Base-by-base conservation (phyloP, 1,140 invertebrate species). In the Hypsibius dujardini region DNA sequence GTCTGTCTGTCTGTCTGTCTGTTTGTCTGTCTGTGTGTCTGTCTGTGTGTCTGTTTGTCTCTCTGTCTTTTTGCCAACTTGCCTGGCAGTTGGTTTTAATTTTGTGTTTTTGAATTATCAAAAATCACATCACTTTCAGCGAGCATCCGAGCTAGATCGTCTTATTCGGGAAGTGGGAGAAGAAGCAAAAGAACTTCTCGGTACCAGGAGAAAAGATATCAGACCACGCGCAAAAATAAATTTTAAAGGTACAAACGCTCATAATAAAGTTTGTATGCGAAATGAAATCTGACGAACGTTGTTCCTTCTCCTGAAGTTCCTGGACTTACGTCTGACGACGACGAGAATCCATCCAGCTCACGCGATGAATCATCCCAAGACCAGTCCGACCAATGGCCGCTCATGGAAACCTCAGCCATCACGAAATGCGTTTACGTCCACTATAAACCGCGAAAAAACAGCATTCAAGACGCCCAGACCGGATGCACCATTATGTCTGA, bases 351-450 rank as follows among this genome's bases (percentile, higher is more conserved):
- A 45, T 12, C 62, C 7, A 7, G 3, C 62, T 15, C 7, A 7
- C 3, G 12, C 3, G 12, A 67, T 15, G 12, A 12, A 12, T 12
- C 12, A 42, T 45, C 12, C 12, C 12, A 67, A 7, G 62, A 67
- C 62, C 62, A 42, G 62, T 67, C 62, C 12, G 62, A 67, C 42
- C 62, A 42, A 7, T 67, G 62, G 62, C 62, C 62, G 42, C 42
- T 67, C 12, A 42, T 67, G 12, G 62, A 67, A 67, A 42, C 42
- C 12, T 67, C 62, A 12, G 62, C 62, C 62, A 45, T 12, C 12
- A 15, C 62, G 12, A 67, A 67, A 42, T 67, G 62, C 62, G 42
- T 67, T 12, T 67, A 67, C 42, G 62, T 67, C 12, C 62, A 67
- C 62, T 67, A 67, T 42, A 12, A 45, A 45, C 62, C 62, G 3